Evolutionary conservation across 2,888 invertebrate species (phyloP), one percentile per base, ranked within the genome.

Genomic region (Thyatira batis): DNA sequence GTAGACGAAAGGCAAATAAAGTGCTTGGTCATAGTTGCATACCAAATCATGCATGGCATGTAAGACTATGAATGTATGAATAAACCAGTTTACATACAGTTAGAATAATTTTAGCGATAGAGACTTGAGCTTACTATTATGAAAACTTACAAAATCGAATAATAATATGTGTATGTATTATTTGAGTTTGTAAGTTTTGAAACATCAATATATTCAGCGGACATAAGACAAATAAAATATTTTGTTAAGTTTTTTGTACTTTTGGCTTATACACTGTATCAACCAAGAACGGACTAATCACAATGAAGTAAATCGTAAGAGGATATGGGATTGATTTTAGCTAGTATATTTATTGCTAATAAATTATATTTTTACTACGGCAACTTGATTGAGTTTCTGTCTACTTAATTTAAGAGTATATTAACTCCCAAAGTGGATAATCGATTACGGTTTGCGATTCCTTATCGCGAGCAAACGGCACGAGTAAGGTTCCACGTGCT

Each of bases 401-500:
- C 23, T 45, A 45, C 0, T 9, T 45, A 45, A 4, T 25, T 46
- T 46, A n/a, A 20, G n/a, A 23, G 45, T 45, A 45, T 3, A 21
- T 45, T 45, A 21, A 4, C n/a, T 45, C 56, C 50, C 68, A 67
- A 60, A 65, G 76, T 73, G 69, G 73, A 78, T 74, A 85, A 85
- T 84, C 77, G 75, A 80, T 81, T 80, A 82, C 76, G 76, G 76
- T 80, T 72, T 67, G 69, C 65, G 59, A 72, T 67, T 69, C 69
- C 74, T 85, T 86, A 87, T 86, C 85, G 77, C 73, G 66, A 78
- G 77, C 67, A 57, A 60, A 66, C 69, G 63, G 61, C 72, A 73
- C 70, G 68, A 65, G 63, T 60, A 58, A 51, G 65, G 70, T 76
- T 79, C 78, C 85, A 86, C 85, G 85, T 85, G 84, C 75, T 71